phyloP scores from a whole-genome alignment of 2,797 vertebrate genomes.

The Falco novaeseelandiae region DNA sequence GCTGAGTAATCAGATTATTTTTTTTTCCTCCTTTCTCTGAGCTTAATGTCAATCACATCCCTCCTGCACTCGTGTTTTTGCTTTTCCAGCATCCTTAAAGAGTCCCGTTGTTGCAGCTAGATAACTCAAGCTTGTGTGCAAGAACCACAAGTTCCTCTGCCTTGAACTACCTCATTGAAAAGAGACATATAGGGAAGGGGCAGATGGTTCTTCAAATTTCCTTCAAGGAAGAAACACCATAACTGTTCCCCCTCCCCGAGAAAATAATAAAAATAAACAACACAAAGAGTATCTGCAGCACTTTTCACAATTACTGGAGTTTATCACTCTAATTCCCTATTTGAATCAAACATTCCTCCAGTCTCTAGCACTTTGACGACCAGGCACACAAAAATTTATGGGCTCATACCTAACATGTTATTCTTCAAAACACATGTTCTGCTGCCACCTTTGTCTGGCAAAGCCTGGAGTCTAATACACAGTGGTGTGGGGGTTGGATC shows the following conservation, averaged over 20 bases:
- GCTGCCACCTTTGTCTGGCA: neutral
- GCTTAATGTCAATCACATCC: neutral
- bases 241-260: rapidly evolving
- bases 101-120: neutral
- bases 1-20: neutral
- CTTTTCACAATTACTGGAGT: neutral
- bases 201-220: neutral
- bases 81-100: neutral
- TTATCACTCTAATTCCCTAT: neutral
- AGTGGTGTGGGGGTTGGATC: rapidly evolving
- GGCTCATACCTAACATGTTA: rapidly evolving
- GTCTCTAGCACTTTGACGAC: neutral
- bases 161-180: neutral
- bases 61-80: neutral
- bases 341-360: neutral
- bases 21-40: neutral
- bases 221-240: neutral
- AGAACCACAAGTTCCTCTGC: neutral
- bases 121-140: neutral
- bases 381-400: neutral
- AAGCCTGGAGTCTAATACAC: neutral
- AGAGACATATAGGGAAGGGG: neutral
- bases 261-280: neutral
- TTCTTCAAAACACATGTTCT: neutral
- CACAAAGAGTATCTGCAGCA: neutral